Base-by-base conservation (phyloP, 2,113 vertebrate genomes). In the Nannospalax galili region DNA sequence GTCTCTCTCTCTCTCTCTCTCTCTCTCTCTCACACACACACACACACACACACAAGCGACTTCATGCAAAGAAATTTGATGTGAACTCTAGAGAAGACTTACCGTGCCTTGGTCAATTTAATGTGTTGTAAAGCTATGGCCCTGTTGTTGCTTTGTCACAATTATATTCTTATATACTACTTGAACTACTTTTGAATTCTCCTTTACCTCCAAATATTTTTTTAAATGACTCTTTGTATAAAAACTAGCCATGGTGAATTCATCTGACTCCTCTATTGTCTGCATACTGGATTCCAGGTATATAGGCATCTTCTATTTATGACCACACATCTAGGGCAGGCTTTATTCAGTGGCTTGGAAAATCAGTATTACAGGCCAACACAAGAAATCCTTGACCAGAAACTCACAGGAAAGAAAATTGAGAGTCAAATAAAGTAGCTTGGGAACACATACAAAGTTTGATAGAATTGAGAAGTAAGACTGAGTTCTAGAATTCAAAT, bases 141-240 rank as follows among this genome's bases (percentile, higher is more conserved):
- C 56, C 48, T 14, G 5, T 56, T 82, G 35, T 56, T 82, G 35
- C 40, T 84, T 86, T 92, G 70, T 78, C 69, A 90, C 10, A 60
- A 35, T 60, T 69, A 70, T 28, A 60, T 93, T 84, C 24, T 78
- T 75, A 93, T 15, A 74, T 37, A 67, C 7, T 58, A 1, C 4
- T 94, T 94, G 64, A 87, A 72, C 30, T 88, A 69, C 56, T 72
- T 93, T 88, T 77, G 37, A 88, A 81, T 89, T 93, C 30, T 73
- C 37, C 58, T 93, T 72, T 85, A 56, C 17, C 24, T 88, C 74
- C 60, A 95, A 48, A 95, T 94, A 81, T 58, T 75, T 96, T n/a
- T 96, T 10, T 24, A 86, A 87, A 73, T 88, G 22, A 0, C 19
- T 7, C 32, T 79, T 64, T 88, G 26, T 80, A 32, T 40, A 80